A percentile compares a stretch with the other conserved stretches of the same genome.
These are phyloP conservation scores for Pipistrellus pipistrellus DNA, from an alignment of 2,797 vertebrate species.

Conservation along the genomic window DNA sequence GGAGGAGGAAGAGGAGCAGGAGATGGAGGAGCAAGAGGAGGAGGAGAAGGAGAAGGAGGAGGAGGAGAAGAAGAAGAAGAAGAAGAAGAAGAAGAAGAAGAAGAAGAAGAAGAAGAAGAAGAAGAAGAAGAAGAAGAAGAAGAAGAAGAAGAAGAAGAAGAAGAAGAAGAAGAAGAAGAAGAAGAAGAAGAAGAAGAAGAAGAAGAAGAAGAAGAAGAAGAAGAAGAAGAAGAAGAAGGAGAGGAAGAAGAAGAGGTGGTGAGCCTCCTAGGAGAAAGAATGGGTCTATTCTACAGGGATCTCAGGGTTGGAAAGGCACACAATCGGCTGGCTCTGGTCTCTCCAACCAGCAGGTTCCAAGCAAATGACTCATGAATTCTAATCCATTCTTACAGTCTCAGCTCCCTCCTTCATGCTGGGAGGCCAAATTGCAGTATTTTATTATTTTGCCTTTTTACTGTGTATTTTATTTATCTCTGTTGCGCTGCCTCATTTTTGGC, in stretches of 20 bases:
- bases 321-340: neutral
- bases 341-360: slow-evolving; percentile 62
- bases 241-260: neutral
- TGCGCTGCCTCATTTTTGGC: slow-evolving; percentile 80
- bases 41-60: neutral
- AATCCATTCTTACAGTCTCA: slow-evolving; percentile 83
- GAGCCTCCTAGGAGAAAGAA: neutral
- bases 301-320: neutral
- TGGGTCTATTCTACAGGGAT: neutral
- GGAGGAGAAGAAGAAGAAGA: too few relatives aligned
- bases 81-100: too few relatives aligned
- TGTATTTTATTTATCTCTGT: slow-evolving; percentile 89
- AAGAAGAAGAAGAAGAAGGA: too few relatives aligned
- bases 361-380: slow-evolving; percentile 85
- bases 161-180: too few relatives aligned
- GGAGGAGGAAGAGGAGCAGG: too few relatives aligned
- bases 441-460: slow-evolving; percentile 88
- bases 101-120: neutral
- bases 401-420: slow-evolving; percentile 85
- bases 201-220: neutral
- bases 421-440: slow-evolving; percentile 89
- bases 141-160: too few relatives aligned
- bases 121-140: neutral
- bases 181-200: too few relatives aligned
- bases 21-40: too few relatives aligned